phyloP scores from a whole-genome alignment of 2,888 invertebrate species.

The Xestia sexstrigata region DNA sequence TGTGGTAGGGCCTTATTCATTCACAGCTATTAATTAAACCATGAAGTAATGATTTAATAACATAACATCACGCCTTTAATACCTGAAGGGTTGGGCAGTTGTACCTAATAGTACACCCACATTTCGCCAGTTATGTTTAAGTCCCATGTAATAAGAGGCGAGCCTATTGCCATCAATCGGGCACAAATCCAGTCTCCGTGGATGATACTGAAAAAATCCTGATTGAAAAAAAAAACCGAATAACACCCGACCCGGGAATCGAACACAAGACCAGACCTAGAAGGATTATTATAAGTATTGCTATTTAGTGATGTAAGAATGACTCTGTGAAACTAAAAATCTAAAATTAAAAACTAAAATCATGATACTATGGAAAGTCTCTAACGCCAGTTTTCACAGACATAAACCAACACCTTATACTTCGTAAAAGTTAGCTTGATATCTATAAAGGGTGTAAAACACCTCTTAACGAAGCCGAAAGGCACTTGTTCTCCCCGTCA shows the following conservation, averaged over 20 bases:
- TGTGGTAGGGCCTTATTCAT: background rate
- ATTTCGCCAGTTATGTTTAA: background rate
- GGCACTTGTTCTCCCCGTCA: too few species aligned
- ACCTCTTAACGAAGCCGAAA: too few species aligned
- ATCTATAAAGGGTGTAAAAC: too few species aligned
- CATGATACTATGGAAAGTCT: background rate
- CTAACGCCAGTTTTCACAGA: background rate
- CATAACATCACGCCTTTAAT: background rate
- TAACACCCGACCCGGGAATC: background rate
- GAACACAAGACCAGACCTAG: background rate
- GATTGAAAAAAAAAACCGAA: background rate
- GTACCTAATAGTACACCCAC: background rate
- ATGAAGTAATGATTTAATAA: background rate
- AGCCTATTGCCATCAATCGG: background rate
- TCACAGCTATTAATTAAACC: constrained; percentile 4
- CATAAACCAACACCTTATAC: background rate
- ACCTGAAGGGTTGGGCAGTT: background rate
- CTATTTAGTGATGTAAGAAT: background rate
- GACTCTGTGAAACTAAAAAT: background rate
- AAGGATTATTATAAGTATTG: too few species aligned
- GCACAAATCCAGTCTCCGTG: background rate
- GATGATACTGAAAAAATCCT: background rate
- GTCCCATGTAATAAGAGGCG: background rate
- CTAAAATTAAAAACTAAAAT: too few species aligned
- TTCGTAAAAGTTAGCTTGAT: too few species aligned